These are phyloP conservation scores for Ridgeia piscesae DNA, from an alignment of 1,140 invertebrate species.

Conservation along the genomic window DNA sequence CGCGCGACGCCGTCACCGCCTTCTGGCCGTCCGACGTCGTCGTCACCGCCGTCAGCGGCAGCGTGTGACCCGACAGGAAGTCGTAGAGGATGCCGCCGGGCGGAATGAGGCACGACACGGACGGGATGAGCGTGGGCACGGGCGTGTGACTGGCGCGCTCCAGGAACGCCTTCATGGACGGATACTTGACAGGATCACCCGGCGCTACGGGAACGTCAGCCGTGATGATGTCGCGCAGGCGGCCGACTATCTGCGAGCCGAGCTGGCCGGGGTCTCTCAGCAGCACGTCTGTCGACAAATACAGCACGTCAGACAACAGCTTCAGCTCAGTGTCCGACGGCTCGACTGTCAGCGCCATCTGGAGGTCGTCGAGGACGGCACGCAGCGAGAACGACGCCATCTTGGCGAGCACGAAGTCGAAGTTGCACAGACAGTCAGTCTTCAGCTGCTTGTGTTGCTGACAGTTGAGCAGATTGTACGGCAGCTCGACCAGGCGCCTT, in stretches of 20 bases:
- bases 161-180: conserved; percentile 42
- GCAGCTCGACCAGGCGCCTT: conserved; percentile 80
- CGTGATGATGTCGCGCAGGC: conserved; percentile 63
- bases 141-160: conserved; percentile 43
- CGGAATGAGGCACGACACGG: conserved; percentile 46
- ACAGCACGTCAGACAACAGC: conserved; percentile 88
- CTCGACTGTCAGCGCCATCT: conserved; percentile 82
- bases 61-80: conserved; percentile 49
- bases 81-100: conserved; percentile 52
- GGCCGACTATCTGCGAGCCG: conserved; percentile 87
- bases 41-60: conserved; percentile 48
- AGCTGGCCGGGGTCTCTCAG: conserved; percentile 91
- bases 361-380: conserved; percentile 89
- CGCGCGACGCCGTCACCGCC: conserved; percentile 47
- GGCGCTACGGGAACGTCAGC: conserved; percentile 44
- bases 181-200: conserved; percentile 48
- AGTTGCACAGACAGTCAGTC: conserved; percentile 92
- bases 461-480: conserved; percentile 75
- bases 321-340: conserved; percentile 87
- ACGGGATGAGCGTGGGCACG: conserved; percentile 46
- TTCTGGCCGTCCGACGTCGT: conserved; percentile 48
- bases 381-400: conserved; percentile 88
- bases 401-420: conserved; percentile 96
- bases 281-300: conserved; percentile 70
- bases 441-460: conserved; percentile 88